phyloP scores from a whole-genome alignment of 2,888 invertebrate species.

The Cetonia aurata region DNA sequence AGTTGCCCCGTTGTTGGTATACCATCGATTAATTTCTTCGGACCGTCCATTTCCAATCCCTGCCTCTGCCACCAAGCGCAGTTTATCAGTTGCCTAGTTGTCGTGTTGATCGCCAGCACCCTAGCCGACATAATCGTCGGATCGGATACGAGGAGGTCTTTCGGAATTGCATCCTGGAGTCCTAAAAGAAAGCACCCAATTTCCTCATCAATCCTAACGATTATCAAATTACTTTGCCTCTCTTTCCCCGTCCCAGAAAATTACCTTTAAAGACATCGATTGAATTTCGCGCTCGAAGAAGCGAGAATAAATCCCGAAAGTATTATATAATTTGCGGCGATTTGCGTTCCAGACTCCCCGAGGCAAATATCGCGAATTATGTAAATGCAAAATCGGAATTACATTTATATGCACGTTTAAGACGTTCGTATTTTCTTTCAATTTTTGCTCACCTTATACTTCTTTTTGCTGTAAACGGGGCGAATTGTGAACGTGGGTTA shows the following conservation, averaged over 20 bases:
- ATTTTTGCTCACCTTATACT: background rate
- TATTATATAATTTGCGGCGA: too few species aligned
- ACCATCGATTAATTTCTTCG: slow-evolving; percentile 62
- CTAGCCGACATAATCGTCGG: slow-evolving; percentile 72
- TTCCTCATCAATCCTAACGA: too few species aligned
- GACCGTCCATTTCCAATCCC: slow-evolving; percentile 71
- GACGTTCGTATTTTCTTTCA: slow-evolving; percentile 9
- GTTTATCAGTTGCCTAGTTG: slow-evolving; percentile 71
- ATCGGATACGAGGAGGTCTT: slow-evolving; percentile 77
- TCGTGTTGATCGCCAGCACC: slow-evolving; percentile 73
- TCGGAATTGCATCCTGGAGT: slow-evolving; percentile 79
- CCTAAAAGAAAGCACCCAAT: slow-evolving; percentile 66
- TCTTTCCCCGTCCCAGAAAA: too few species aligned
- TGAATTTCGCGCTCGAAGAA: too few species aligned
- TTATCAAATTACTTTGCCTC: too few species aligned
- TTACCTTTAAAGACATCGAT: too few species aligned
- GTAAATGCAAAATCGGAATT: background rate
- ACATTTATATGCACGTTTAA: background rate
- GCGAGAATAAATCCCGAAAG: too few species aligned
- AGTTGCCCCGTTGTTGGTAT: slow-evolving; percentile 72
- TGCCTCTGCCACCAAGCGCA: slow-evolving; percentile 74
- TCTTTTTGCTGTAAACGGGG: background rate
- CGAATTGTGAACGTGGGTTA: background rate
- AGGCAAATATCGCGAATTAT: slow-evolving; percentile 2
- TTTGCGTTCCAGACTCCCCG: too few species aligned